Evolutionary conservation across 2,797 vertebrate species (phyloP).

Genomic region (Momotus momota): DNA sequence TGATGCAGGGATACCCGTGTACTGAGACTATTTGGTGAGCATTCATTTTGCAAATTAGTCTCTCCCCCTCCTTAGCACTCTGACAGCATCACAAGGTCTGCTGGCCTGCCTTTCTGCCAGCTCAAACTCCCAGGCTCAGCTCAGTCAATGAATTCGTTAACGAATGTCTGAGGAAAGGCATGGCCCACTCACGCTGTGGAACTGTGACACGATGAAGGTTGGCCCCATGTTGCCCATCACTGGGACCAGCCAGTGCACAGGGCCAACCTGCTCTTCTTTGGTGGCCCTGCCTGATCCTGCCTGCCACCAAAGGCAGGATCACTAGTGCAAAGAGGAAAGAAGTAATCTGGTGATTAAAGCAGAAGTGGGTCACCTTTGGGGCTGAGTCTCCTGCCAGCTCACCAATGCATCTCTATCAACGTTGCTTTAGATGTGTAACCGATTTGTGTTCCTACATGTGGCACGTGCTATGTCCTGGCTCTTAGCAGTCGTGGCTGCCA

Average conservation of each 20-base stretch:
- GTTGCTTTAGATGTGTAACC: neutral
- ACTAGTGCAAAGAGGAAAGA: neutral
- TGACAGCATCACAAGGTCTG: neutral
- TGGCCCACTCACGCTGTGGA: accelerated
- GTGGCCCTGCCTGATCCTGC: neutral
- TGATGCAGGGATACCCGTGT: accelerated
- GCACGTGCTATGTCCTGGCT: neutral
- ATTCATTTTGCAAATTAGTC: neutral
- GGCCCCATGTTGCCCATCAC: neutral
- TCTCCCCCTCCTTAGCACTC: neutral
- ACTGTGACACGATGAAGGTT: neutral
- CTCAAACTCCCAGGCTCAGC: neutral
- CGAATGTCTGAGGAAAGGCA: neutral
- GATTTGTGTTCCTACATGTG: accelerated
- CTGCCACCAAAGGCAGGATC: too few species aligned
- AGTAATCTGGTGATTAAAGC: neutral
- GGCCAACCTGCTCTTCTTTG: neutral
- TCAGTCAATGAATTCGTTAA: neutral
- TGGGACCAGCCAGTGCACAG: accelerated
- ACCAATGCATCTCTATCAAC: accelerated
- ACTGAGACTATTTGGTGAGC: neutral
- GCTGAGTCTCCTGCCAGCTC: neutral
- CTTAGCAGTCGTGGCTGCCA: neutral
- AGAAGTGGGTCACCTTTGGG: neutral
- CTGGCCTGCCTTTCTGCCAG: neutral